Conservation (phyloP, 2,797 vertebrate genomes). For the Syndactyla subalaris region DNA sequence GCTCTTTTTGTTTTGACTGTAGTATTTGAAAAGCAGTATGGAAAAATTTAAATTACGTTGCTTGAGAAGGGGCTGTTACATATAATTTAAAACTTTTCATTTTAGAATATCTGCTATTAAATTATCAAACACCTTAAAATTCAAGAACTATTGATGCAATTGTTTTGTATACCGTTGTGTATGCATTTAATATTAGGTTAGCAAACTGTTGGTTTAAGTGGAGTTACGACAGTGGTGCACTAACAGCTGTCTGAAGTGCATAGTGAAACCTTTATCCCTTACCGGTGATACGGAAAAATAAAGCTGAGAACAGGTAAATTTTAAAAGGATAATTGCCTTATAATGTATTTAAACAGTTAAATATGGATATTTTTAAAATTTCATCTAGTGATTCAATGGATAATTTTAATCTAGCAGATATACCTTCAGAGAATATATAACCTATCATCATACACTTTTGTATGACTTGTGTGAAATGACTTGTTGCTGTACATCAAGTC, state of each 20-base stretch:
- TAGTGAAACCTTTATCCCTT: not conserved
- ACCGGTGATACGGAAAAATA: not conserved
- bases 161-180: not conserved
- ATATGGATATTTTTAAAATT: not conserved
- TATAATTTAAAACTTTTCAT: not conserved
- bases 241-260: not conserved
- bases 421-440: not conserved
- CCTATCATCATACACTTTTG: fast-evolving
- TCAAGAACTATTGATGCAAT: not conserved
- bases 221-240: not conserved
- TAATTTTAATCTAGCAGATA: not conserved
- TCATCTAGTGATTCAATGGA: not conserved
- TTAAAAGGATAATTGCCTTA: not conserved
- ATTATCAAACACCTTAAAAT: not conserved
- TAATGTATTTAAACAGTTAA: not conserved
- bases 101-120: not conserved
- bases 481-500: not conserved
- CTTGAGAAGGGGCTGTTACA: not conserved
- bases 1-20: not conserved
- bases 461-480: not conserved
- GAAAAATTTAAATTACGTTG: not conserved
- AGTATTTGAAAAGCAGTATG: not conserved
- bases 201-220: not conserved
- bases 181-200: not conserved
- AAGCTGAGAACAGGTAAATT: not conserved